Evolutionary conservation across 2,113 vertebrate genomes (phyloP).

Genomic region (Thamnophis sirtalis): DNA sequence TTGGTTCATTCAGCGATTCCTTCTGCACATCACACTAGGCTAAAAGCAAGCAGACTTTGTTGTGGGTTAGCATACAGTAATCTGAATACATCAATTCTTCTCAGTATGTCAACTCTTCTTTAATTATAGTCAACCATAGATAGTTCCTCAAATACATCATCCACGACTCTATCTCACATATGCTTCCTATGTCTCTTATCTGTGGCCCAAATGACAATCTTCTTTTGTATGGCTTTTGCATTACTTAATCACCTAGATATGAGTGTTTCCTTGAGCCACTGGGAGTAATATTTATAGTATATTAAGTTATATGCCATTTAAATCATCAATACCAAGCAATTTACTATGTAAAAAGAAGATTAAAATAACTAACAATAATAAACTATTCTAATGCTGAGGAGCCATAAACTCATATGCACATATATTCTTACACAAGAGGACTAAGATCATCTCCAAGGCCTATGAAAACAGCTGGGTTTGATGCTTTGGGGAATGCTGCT

Average conservation of each 20-base stretch:
- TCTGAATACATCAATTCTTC: not conserved
- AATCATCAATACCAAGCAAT: not conserved
- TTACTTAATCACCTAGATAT: not conserved
- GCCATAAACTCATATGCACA: not conserved
- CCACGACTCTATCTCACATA: not conserved
- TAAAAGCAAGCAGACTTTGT: not conserved
- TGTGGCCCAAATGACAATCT: not conserved
- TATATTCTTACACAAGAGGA: not conserved
- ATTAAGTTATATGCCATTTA: not conserved
- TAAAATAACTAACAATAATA: not conserved
- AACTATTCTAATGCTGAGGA: not conserved
- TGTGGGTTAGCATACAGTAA: not conserved
- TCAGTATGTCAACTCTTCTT: not conserved
- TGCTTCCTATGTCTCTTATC: not conserved
- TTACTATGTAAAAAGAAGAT: not conserved
- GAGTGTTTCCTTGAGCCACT: not conserved
- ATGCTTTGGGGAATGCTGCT: not conserved
- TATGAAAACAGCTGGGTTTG: not conserved
- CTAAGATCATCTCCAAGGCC: not conserved
- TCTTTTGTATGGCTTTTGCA: not conserved
- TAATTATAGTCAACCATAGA: not conserved
- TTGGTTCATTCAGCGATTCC: not conserved
- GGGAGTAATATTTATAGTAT: not conserved
- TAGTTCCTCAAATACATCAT: not conserved
- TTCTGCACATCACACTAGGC: not conserved